Base-by-base conservation (phyloP, 2,888 invertebrate species). In the Machimus rusticus region DNA sequence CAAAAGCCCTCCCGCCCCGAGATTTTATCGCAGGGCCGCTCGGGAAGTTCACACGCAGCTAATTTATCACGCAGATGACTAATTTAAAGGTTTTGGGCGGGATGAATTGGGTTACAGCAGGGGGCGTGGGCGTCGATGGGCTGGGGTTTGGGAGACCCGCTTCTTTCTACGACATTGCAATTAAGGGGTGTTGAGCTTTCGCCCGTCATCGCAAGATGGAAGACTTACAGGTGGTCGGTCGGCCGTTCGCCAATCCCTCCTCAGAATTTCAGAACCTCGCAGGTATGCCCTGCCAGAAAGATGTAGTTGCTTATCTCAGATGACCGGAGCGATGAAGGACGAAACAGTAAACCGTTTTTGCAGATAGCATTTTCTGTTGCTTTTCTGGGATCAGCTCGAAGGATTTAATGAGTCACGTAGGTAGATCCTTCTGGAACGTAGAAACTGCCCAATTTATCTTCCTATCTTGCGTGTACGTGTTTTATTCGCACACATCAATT, bases 61-160 rank as follows among this genome's bases (percentile, higher is more conserved):
- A 88, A 88, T 88, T 88, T 88, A 88, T 88, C 88, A 88, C 88
- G 88, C 87, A 87, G 87, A 87, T 87, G 88, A 88, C 88, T 88
- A 87, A 88, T 88, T 88, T 88, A 74, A 77, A 86, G 86, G 46
- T 66, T 76, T 81, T 16, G 78, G 34, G 37, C n/a, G 86, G 86
- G 37, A 76, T 37, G 76, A 76, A 77, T 46, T 78, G 74, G 37
- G 37, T 77, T 37, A 86, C 74, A 43, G 16, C 28, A 12, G 43
- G 28, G 31, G 37, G 51, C 19, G 46, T 23, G 23, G 76, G 12
- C 4, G 43, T 43, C 37, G 78, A 6, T 34, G 34, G 34, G 34
- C 0, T 34, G 34, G 5, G 5, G 34, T 0, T 51, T 5, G 6
- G 23, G 55, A 31, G 74, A 39, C n/a, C 55, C 55, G 76, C 51